Evolutionary conservation across 1,140 invertebrate species (phyloP), one percentile per base, ranked within the genome.

Genomic region (Leptopilina boulardi): DNA sequence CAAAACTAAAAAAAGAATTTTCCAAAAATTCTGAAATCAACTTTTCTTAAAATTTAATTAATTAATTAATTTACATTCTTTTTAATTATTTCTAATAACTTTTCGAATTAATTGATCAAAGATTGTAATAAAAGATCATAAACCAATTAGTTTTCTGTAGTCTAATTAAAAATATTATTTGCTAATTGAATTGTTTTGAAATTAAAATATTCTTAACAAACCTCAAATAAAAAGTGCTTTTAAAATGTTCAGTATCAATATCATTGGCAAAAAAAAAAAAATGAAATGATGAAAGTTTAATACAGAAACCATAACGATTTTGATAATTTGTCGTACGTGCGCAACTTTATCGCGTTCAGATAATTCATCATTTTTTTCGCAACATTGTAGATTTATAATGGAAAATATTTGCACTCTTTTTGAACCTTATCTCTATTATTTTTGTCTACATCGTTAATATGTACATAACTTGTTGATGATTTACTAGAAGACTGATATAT

Each of bases 351-450:
- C 59, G 23, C n/a, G 13, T 13, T 1, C 56, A 59, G 23, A 59
- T 30, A 34, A 66, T 66, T 15, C 59, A 66, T 30, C 23, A 66
- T 66, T 21, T 54, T 47, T 66, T 66, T 66, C 23, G 59, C 59
- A 66, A 66, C 59, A 66, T 66, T 66, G 59, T 66, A 13, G 30
- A 51, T 51, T 51, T 51, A 51, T 51, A 51, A 34, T 66, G 59
- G 59, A 66, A 66, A 66, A 30, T 66, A 66, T 66, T 66, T 66
- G 26, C n/a, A 66, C 59, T 15, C 59, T 30, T 66, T 38, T 30
- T n/a, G 8, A 66, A 66, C 11, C 59, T 66, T 66, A 66, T 66
- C 59, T 66, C 9, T 26, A 66, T 66, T 30, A 51, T 18, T 66
- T 66, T 66, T 66, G 26, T 66, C 23, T 66, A 66, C 59, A 66